Conservation (phyloP, 1,140 invertebrate species). For the Halotydeus destructor region DNA sequence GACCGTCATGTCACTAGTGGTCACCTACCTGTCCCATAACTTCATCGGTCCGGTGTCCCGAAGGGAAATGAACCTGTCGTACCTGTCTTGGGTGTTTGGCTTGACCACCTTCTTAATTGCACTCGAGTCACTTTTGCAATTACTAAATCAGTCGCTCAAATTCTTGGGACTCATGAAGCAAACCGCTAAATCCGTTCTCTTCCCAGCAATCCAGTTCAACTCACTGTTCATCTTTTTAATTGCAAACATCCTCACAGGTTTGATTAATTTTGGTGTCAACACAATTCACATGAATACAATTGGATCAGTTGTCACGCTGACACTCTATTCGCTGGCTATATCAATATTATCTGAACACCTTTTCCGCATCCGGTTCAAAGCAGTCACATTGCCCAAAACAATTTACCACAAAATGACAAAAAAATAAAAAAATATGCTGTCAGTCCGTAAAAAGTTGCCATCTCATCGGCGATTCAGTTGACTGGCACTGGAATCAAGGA, state of each 20-base stretch:
- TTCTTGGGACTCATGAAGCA: constrained; percentile 3
- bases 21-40: constrained; percentile 26
- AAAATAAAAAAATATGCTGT: too few species aligned
- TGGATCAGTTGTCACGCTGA: too few species aligned
- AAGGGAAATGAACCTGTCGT: constrained; percentile 50
- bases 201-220: constrained; percentile 41
- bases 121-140: constrained; percentile 27
- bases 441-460: too few species aligned
- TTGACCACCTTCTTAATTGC: constrained; percentile 32
- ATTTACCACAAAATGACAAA: too few species aligned
- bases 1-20: constrained; percentile 28
- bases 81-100: constrained; percentile 40
- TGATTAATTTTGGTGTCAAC: constrained; percentile 44
- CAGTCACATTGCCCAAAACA: too few species aligned
- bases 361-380: too few species aligned
- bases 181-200: constrained; percentile 7
- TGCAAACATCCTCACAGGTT: constrained; percentile 52
- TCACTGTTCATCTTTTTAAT: constrained; percentile 52
- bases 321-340: too few species aligned
- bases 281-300: too few species aligned
- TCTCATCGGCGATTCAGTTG: too few species aligned
- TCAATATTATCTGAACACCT: too few species aligned
- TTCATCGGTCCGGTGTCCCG: constrained; percentile 35
- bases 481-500: too few species aligned
- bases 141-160: constrained; percentile 5